Conservation (phyloP, 2,113 vertebrate genomes). For the Capricornis sumatraensis region DNA sequence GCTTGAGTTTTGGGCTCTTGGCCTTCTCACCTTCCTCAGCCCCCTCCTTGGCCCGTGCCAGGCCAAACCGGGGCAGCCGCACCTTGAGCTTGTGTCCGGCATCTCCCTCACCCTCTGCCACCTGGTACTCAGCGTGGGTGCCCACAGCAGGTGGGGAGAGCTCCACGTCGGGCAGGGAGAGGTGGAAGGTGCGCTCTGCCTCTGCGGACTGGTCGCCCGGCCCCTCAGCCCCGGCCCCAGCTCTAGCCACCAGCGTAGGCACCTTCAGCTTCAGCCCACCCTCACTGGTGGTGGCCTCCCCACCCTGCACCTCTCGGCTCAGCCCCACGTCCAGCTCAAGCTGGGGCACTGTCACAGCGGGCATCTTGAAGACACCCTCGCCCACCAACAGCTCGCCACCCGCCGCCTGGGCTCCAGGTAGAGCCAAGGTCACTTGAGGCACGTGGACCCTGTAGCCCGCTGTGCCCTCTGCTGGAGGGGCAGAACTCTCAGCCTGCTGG, state of each 20-base stretch:
- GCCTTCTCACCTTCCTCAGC: slow-evolving; percentile 59
- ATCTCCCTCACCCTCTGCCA: slow-evolving; percentile 32
- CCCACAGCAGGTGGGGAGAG: slow-evolving; percentile 70
- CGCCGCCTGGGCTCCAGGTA: slow-evolving; percentile 40
- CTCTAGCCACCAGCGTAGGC: slow-evolving; percentile 45
- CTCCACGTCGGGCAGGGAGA: slow-evolving; percentile 73
- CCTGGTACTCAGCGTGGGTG: slow-evolving; percentile 63
- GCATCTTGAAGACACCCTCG: slow-evolving; percentile 74
- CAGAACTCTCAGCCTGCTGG: neutral
- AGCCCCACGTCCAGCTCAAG: slow-evolving; percentile 73
- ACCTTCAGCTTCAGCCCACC: slow-evolving; percentile 66
- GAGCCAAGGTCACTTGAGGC: slow-evolving; percentile 70
- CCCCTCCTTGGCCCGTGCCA: slow-evolving; percentile 78
- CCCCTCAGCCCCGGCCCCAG: neutral
- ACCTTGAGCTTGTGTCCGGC: slow-evolving; percentile 73
- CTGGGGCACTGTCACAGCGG: slow-evolving; percentile 72
- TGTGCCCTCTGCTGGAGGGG: neutral
- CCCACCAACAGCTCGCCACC: slow-evolving; percentile 53
- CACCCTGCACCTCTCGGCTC: slow-evolving; percentile 37
- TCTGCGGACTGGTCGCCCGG: neutral
- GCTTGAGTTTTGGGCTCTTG: slow-evolving; percentile 78
- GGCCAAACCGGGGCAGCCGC: slow-evolving; percentile 84
- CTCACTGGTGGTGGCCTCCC: slow-evolving; percentile 59
- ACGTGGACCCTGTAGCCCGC: slow-evolving; percentile 61
- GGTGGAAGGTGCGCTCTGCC: slow-evolving; percentile 33